Conservation (phyloP, 2,888 invertebrate genomes). For the Drosophila mimica region DNA sequence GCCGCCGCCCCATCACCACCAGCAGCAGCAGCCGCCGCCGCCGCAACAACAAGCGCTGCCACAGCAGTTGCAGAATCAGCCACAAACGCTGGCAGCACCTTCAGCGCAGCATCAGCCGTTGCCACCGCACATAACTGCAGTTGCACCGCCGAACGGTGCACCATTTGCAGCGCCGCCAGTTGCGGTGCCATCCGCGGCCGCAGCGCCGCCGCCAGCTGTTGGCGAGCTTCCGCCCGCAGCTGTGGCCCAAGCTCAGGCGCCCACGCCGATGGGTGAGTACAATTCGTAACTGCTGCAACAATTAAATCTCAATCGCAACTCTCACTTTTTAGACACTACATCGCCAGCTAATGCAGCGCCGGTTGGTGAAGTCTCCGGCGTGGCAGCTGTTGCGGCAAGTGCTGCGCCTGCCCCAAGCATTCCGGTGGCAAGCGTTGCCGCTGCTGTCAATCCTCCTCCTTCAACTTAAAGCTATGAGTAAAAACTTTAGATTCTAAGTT, state of each 20-base stretch:
- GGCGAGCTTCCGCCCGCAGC: conserved; percentile 43
- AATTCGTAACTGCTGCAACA: not conserved
- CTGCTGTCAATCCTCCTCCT: conserved; percentile 56
- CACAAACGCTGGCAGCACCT: conserved; percentile 81
- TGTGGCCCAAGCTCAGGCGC: conserved; percentile 51
- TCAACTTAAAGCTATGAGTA: conserved; percentile 63
- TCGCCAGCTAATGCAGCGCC: conserved; percentile 60
- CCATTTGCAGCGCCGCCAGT: conserved; percentile 59
- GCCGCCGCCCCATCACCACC: conserved; percentile 94
- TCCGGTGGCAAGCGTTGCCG: conserved; percentile 55
- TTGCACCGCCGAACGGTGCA: conserved; percentile 62
- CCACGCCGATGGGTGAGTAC: conserved; percentile 69
- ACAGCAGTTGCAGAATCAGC: conserved; percentile 97
- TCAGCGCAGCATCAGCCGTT: conserved; percentile 66
- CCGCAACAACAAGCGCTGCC: conserved; percentile 86
- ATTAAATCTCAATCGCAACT: not conserved
- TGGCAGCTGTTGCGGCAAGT: conserved; percentile 40
- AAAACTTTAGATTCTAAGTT: conserved; percentile 63
- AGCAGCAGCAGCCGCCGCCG: conserved; percentile 86
- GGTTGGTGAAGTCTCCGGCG: conserved; percentile 47
- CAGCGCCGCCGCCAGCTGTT: conserved; percentile 31
- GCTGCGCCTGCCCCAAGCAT: conserved; percentile 60
- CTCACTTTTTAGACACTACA: conserved; percentile 59
- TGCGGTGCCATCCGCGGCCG: conserved; percentile 33
- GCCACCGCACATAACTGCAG: conserved; percentile 58